Conservation (phyloP, 2,113 vertebrate genomes). For the Physeter macrocephalus region DNA sequence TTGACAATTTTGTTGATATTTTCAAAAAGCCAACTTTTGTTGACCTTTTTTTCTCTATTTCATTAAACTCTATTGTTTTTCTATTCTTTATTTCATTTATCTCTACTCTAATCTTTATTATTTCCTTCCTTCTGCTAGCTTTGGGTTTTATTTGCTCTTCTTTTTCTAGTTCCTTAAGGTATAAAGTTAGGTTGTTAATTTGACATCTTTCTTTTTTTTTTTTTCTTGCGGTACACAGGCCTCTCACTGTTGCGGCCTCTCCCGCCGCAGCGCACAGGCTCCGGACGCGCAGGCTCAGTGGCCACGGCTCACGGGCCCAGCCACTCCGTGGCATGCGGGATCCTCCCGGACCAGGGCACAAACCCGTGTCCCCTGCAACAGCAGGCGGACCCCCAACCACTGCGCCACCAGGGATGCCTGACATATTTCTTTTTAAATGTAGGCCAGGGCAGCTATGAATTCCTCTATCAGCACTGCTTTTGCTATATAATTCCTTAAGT, state of each 20-base stretch:
- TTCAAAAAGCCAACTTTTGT: neutral
- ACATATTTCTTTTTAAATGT: slow-evolving; percentile 7
- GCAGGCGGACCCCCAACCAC: too few relatives aligned
- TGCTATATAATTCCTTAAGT: neutral
- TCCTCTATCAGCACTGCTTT: neutral
- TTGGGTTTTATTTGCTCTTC: neutral
- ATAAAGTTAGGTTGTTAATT: neutral
- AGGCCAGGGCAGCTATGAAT: neutral
- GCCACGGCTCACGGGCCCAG: too few relatives aligned
- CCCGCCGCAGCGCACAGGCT: too few relatives aligned
- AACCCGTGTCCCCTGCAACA: too few relatives aligned
- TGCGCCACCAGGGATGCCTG: too few relatives aligned
- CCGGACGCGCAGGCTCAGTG: too few relatives aligned
- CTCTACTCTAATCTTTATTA: neutral
- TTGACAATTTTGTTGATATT: neutral
- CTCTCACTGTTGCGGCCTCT: too few relatives aligned
- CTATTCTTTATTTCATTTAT: neutral
- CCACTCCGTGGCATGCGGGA: too few relatives aligned
- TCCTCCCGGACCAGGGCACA: too few relatives aligned
- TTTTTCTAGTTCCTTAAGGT: neutral
- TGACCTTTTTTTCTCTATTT: neutral
- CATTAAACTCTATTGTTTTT: neutral
- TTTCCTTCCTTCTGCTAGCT: neutral
- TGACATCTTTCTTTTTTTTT: slow-evolving; percentile 6
- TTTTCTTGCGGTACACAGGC: too few relatives aligned